Percentiles rank a stretch among this genome's conserved stretches.
Conservation (phyloP, 2,888 invertebrate species). For the Ceramica pisi region DNA sequence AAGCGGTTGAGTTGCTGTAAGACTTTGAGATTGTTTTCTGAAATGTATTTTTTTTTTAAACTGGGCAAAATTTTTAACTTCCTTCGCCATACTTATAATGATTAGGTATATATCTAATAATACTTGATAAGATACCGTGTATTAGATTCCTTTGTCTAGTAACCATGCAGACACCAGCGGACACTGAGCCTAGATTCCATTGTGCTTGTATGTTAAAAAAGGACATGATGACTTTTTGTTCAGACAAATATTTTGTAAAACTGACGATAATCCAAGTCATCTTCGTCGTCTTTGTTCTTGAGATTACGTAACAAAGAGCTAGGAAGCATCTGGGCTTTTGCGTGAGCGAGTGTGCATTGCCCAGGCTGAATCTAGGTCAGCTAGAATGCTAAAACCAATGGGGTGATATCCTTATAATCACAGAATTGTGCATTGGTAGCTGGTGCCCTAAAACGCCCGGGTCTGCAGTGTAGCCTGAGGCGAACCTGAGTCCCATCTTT, state of each 20-base stretch:
- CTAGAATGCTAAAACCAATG: slow-evolving; percentile 7
- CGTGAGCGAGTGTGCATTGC: slow-evolving; percentile 17
- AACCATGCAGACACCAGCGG: not conserved
- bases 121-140: not conserved
- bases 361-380: slow-evolving; percentile 26
- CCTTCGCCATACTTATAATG: not conserved
- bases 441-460: not conserved
- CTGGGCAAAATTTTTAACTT: slow-evolving; percentile 9
- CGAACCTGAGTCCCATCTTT: not conserved
- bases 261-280: not conserved
- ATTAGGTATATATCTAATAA: not conserved
- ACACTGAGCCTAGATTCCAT: too few species aligned
- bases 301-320: not conserved
- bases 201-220: not conserved
- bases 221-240: not conserved
- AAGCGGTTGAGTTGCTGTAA: not conserved
- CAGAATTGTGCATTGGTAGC: slow-evolving; percentile 15
- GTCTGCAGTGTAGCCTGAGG: not conserved
- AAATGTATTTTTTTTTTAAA: not conserved
- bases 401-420: not conserved
- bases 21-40: not conserved
- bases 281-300: slow-evolving; percentile 6
- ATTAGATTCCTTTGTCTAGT: not conserved
- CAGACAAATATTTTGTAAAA: not conserved
- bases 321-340: not conserved